Conservation (phyloP, 2,888 invertebrate species). For the Dynastes tityus region DNA sequence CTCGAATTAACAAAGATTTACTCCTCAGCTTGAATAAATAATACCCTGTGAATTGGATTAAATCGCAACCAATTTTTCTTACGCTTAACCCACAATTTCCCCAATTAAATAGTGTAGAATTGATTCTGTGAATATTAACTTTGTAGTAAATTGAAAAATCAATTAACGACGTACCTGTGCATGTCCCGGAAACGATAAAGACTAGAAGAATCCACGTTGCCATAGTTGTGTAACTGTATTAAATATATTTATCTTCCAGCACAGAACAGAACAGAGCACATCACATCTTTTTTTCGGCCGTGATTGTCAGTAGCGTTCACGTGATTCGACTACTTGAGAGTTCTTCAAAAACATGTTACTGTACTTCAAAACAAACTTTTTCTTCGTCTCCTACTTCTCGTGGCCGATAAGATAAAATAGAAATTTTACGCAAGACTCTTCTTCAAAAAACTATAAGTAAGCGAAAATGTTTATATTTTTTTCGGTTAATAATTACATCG, state of each 20-base stretch:
- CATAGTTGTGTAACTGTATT: conserved; percentile 54
- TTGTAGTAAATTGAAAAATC: conserved; percentile 10
- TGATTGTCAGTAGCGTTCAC: conserved; percentile 18
- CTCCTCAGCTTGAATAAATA: no score
- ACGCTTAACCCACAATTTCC: no score
- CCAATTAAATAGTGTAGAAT: no score
- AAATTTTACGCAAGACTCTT: conserved; percentile 2
- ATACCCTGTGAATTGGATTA: no score
- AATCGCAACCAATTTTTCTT: no score
- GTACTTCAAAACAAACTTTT: conserved; percentile 42
- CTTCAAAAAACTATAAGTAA: not conserved
- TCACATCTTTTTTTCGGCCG: conserved; percentile 54
- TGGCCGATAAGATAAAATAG: not conserved
- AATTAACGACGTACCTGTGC: conserved; percentile 54
- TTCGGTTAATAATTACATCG: conserved; percentile 24
- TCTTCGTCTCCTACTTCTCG: not conserved
- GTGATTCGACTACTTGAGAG: conserved; percentile 2
- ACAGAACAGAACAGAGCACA: conserved; percentile 49
- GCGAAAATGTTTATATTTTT: conserved; percentile 20
- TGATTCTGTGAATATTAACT: no score
- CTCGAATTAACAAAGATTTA: no score
- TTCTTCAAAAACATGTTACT: conserved; percentile 34
- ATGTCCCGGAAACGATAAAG: conserved; percentile 56
- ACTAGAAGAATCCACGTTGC: conserved; percentile 58
- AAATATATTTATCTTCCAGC: conserved; percentile 28